A percentile compares a stretch with the other conserved stretches of the same genome.
Conservation (phyloP, 1,140 invertebrate species). For the Drusus annulatus region DNA sequence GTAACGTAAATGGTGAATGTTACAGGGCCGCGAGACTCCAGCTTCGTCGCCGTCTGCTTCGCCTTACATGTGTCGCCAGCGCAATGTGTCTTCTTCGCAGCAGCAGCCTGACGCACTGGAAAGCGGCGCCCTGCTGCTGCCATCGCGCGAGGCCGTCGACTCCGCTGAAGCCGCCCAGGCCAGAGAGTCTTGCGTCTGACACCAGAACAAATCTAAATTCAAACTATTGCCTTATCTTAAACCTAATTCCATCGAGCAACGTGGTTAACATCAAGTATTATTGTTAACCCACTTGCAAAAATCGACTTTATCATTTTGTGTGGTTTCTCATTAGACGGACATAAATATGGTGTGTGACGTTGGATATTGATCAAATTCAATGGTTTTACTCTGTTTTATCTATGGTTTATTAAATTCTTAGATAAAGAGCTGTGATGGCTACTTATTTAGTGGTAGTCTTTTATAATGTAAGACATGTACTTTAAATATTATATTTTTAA, state of each 20-base stretch:
- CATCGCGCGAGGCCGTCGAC: neutral
- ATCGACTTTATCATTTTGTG: slow-evolving; percentile 2
- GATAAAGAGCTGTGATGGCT: slow-evolving; percentile 33
- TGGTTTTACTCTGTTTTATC: neutral
- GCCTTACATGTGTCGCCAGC: slow-evolving; percentile 84
- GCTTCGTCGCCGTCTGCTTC: slow-evolving; percentile 83
- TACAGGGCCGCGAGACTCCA: slow-evolving; percentile 80
- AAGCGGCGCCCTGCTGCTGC: slow-evolving; percentile 48
- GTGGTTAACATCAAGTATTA: neutral
- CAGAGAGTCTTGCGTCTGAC: slow-evolving; percentile 57
- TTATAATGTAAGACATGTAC: slow-evolving; percentile 10
- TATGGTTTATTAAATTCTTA: neutral
- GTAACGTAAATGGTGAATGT: slow-evolving; percentile 39
- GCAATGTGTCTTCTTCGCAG: slow-evolving; percentile 66
- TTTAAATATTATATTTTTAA: slow-evolving; percentile 29
- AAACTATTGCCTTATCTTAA: slow-evolving; percentile 28
- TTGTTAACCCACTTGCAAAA: neutral
- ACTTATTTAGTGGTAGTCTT: slow-evolving; percentile 15
- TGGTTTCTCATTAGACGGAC: neutral
- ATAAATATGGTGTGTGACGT: slow-evolving; percentile 10
- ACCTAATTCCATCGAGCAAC: neutral
- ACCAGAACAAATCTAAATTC: neutral
- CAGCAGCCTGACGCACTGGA: slow-evolving; percentile 54
- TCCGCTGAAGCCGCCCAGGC: slow-evolving; percentile 15
- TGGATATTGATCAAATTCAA: neutral